Conservation (phyloP, 1,140 invertebrate species). For the Lethocerus indicus region DNA sequence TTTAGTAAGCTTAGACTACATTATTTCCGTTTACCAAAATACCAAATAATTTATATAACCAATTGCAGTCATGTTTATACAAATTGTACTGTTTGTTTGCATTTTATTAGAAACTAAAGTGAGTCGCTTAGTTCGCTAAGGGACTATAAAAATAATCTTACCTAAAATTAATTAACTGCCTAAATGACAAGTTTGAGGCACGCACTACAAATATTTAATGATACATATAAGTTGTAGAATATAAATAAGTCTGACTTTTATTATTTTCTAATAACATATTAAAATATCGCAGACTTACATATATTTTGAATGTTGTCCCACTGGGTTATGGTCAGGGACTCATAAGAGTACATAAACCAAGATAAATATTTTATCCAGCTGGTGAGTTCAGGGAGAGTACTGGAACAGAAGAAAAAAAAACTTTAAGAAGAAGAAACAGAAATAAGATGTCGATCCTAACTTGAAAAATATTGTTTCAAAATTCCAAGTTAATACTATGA, state of each 20-base stretch:
- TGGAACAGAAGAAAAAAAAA: conserved; percentile 24
- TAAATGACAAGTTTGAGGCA: background rate
- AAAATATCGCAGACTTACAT: conserved; percentile 52
- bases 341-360: conserved; percentile 85
- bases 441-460: too few species aligned
- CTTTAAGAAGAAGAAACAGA: background rate
- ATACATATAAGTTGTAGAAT: background rate
- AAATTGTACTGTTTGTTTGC: too few species aligned
- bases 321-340: conserved; percentile 65
- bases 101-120: too few species aligned
- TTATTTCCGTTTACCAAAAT: too few species aligned
- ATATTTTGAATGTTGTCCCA: conserved; percentile 62
- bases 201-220: background rate
- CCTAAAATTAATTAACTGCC: background rate
- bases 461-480: too few species aligned
- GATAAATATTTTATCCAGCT: conserved; percentile 77
- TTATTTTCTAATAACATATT: too few species aligned
- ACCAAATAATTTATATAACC: too few species aligned
- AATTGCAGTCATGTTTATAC: too few species aligned
- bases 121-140: background rate
- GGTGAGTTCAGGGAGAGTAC: conserved; percentile 59
- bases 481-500: too few species aligned
- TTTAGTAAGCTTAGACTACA: too few species aligned
- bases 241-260: background rate
- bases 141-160: background rate